These are phyloP conservation scores for Trinectes maculatus DNA, from an alignment of 2,113 vertebrate species.

Conservation along the genomic window DNA sequence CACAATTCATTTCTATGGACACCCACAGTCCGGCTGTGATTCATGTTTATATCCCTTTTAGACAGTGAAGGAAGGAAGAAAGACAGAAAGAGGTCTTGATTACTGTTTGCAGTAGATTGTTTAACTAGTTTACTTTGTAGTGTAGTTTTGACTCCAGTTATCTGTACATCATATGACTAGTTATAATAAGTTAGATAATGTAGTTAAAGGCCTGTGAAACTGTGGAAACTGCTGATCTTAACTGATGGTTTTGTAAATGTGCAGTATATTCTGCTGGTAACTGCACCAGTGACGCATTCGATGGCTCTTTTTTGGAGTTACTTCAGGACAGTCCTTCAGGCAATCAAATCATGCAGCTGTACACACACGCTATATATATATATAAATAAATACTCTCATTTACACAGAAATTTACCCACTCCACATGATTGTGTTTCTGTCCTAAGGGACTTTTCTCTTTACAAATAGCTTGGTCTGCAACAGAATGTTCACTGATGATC, in stretches of 20 bases:
- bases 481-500: not conserved
- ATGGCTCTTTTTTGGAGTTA: not conserved
- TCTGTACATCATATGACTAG: no score
- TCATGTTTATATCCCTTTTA: constrained; percentile 63
- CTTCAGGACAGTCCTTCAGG: not conserved
- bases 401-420: constrained; percentile 1
- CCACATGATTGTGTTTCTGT: constrained; percentile 3
- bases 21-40: constrained; percentile 51
- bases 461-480: not conserved
- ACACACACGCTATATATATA: not conserved
- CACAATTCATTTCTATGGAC: constrained; percentile 55
- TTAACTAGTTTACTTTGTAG: no score
- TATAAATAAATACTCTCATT: no score
- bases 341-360: not conserved
- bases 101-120: constrained; percentile 28
- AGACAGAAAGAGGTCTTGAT: constrained; percentile 29
- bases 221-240: not conserved
- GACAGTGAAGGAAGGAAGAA: constrained; percentile 19
- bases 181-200: no score
- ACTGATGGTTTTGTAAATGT: no score
- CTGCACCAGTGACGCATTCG: not conserved
- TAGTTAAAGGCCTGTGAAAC: no score
- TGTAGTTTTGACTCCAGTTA: no score
- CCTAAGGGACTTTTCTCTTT: not conserved
- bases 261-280: not conserved